Base-by-base conservation (phyloP, 2,888 invertebrate genomes). In the Dynastes tityus region DNA sequence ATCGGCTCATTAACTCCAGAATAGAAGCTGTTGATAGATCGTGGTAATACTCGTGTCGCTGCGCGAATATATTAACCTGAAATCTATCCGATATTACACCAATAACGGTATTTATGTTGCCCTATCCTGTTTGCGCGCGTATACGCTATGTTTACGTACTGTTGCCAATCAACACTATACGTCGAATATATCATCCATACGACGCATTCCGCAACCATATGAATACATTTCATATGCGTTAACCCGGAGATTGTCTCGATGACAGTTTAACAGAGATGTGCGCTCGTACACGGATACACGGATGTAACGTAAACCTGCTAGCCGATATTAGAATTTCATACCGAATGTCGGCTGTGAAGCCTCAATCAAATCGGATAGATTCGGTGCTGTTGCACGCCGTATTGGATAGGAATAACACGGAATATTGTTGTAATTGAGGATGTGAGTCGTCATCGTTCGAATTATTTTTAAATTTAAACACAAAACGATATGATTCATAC, bases 201-300 rank as follows among this genome's bases (percentile, higher is more conserved):
- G 55, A 55, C 55, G 55, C n/a, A 16, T 55, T 55, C 55, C 13
- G 55, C 4, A 6, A 6, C 55, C 55, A 16, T 16, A 16, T 55
- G 55, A 55, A 16, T 55, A 55, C 55, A 55, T 55, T 55, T 55
- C 55, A 55, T 8, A 55, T 55, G 55, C n/a, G 16, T 55, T 55
- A 55, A n/a, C n/a, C 16, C 55, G 55, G 55, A 55, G 16, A 55
- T 55, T 55, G 55, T 55, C 55, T 55, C 13, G 55, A n/a, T 55
- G 55, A 55, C 55, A 16, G 16, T 8, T 55, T 9, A 6, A 55
- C 16, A 6, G 16, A n/a, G n/a, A 16, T 55, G 16, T n/a, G n/a
- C 13, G 16, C 55, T 4, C 55, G 16, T 55, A 55, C 55, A n/a
- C 4, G 4, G 11, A 4, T 53, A 55, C 55, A 2, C 4, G 55